Evolutionary conservation across 1,140 invertebrate species (phyloP).

Genomic region (Orussus abietinus): DNA sequence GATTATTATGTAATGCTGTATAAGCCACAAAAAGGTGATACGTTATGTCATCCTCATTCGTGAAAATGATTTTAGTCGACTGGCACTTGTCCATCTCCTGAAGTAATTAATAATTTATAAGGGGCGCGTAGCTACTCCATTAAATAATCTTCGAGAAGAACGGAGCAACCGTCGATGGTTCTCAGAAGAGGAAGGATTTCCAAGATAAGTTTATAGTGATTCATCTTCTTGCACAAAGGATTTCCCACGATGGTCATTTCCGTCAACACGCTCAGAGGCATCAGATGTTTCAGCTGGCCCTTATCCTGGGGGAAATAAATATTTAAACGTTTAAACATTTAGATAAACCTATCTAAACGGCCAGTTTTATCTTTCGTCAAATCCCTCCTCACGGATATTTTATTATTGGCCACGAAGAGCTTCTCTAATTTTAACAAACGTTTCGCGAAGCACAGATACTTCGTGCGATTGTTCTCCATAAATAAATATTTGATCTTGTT

Average conservation of each 20-base stretch:
- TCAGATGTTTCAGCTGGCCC: conserved; percentile 18
- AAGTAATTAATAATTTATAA: too few species aligned
- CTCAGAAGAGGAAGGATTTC: conserved; percentile 2
- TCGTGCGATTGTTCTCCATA: conserved; percentile 26
- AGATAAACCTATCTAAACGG: too few species aligned
- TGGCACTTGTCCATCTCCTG: too few species aligned
- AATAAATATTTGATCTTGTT: conserved; percentile 19
- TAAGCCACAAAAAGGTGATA: too few species aligned
- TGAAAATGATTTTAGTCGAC: too few species aligned
- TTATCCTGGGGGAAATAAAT: conserved; percentile 16
- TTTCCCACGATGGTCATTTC: conserved; percentile 28
- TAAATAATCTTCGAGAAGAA: conserved; percentile 3
- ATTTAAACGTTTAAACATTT: neutral
- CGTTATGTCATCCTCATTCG: too few species aligned
- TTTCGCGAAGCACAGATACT: conserved; percentile 21
- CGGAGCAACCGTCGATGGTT: conserved; percentile 8
- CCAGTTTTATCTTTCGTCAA: neutral
- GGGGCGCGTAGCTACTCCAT: too few species aligned
- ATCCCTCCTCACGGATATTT: conserved; percentile 17
- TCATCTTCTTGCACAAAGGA: conserved; percentile 17
- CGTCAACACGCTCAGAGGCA: conserved; percentile 15
- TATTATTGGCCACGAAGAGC: conserved; percentile 25
- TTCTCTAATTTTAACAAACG: conserved; percentile 16
- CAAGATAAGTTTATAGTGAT: conserved; percentile 16
- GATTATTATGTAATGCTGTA: too few species aligned